Evolutionary conservation across 92 coral and sea anemone genomes (phyloP), one percentile per base, ranked within the genome.

Genomic region (Paragorgia papillata): DNA sequence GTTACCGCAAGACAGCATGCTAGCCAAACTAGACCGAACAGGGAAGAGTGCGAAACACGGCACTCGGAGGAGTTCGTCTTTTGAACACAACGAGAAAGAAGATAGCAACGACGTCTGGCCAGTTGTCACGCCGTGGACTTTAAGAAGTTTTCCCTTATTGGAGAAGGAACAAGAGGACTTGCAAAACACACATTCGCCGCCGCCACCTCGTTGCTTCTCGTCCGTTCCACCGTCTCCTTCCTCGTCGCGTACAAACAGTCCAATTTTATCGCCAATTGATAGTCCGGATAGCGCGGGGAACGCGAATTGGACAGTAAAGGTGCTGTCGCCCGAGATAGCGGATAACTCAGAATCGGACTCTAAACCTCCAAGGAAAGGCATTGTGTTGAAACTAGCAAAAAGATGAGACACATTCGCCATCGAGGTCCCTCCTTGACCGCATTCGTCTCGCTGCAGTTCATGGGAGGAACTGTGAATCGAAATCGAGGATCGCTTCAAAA

Each of bases 271-370:
- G 2, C 97, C 99, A 0, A 84, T 95, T 7, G 99, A 93, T 20
- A 95, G 99, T 68, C 99, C 99, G 14, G 86, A 86, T 0, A 89
- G 92, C 56, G 91, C 91, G 49, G 84, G 81, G 17, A 85, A 89
- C 74, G 79, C 88, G 51, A 86, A 91, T 55, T 95, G 99, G 99
- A 95, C 97, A 6, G 99, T 95, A 2, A 95, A 95, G 62, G 94
- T 91, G 14, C 92, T 95, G 9, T 86, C 95, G 44, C 83, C 89
- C 43, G 99, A 95, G 34, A 86, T 79, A 44, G 95, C 85, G 25
- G 75, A 79, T 28, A 75, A 85, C 41, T 40, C 80, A 9, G 88
- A 85, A 22, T 81, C 92, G 46, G 98, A 91, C 8, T 29, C 95
- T 0, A 90, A 89, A 49, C 97, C 89, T 17, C 92, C 94, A 7